A percentile compares a stretch with the other conserved stretches of the same genome.
These are phyloP conservation scores for Mellivora capensis DNA, from an alignment of 2,113 vertebrate species.

Conservation along the genomic window DNA sequence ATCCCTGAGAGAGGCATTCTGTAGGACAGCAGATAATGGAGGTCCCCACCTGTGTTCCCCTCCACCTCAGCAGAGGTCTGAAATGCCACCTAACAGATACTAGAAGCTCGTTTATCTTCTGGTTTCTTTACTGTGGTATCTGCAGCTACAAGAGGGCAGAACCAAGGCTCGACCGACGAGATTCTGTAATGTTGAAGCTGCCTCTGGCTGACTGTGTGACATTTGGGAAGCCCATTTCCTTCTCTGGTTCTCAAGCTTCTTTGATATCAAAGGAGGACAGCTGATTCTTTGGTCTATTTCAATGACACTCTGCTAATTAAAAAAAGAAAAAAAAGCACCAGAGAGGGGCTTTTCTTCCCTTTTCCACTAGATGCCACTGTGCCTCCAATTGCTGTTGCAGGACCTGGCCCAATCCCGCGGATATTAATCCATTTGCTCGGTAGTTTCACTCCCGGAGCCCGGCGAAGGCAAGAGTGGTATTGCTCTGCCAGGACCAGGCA, in stretches of 20 bases:
- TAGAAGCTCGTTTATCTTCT: not conserved
- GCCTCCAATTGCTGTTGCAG: not conserved
- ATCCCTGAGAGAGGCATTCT: not conserved
- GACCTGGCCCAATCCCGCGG: conserved; percentile 78
- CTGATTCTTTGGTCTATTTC: not conserved
- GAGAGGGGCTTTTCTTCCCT: not conserved
- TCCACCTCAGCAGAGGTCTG: not conserved
- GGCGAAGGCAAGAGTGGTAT: conserved; percentile 84
- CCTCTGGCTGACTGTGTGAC: not conserved
- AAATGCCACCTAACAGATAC: not conserved
- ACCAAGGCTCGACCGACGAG: not conserved
- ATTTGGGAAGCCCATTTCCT: not conserved
- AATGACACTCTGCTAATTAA: not conserved
- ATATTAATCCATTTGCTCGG: conserved; percentile 65
- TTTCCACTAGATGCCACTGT: conserved; percentile 72
- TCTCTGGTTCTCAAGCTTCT: not conserved
- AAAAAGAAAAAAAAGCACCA: not conserved
- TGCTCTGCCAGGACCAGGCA: conserved; percentile 79
- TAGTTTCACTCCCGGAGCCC: conserved; percentile 86
- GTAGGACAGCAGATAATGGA: no score
- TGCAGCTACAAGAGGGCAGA: not conserved
- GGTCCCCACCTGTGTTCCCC: not conserved
- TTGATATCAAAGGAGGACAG: not conserved
- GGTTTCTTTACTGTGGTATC: not conserved
- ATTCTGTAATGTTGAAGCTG: not conserved